Percentiles rank a stretch among this genome's conserved stretches.
These are phyloP conservation scores for Rattus norvegicus DNA, from an alignment of 2,113 vertebrate species.

Conservation along the genomic window DNA sequence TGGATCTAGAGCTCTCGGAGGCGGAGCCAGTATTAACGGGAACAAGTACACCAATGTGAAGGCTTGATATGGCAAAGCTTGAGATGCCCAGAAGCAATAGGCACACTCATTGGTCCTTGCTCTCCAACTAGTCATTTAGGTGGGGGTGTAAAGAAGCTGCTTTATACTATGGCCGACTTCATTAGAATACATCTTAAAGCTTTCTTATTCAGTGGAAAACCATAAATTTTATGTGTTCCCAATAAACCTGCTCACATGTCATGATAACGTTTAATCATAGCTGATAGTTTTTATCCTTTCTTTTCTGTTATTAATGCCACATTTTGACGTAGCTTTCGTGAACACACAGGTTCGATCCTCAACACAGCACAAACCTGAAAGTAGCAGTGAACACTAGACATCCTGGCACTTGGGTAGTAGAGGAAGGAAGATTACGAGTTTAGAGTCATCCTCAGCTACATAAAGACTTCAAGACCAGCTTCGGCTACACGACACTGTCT, in stretches of 20 bases:
- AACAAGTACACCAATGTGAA: neutral
- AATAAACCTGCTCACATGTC: neutral
- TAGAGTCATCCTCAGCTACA: neutral
- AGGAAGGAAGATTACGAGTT: neutral
- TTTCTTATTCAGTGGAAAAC: neutral
- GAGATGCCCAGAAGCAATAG: neutral
- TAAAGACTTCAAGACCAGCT: neutral
- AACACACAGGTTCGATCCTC: neutral
- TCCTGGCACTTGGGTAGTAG: neutral
- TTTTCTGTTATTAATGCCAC: neutral
- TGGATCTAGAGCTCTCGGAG: neutral
- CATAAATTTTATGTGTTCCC: neutral
- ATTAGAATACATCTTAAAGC: no score
- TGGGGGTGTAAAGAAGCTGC: neutral
- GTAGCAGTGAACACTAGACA: neutral
- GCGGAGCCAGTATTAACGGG: neutral
- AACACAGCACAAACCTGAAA: neutral
- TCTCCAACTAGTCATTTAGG: neutral
- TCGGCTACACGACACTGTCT: neutral
- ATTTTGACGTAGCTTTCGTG: no score
- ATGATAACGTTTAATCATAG: neutral
- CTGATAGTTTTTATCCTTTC: neutral
- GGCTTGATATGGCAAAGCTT: neutral
- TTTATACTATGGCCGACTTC: neutral
- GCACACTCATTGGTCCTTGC: neutral